These are phyloP conservation scores for Jacana jacana DNA, from an alignment of 2,113 vertebrate genomes.

Conservation along the genomic window DNA sequence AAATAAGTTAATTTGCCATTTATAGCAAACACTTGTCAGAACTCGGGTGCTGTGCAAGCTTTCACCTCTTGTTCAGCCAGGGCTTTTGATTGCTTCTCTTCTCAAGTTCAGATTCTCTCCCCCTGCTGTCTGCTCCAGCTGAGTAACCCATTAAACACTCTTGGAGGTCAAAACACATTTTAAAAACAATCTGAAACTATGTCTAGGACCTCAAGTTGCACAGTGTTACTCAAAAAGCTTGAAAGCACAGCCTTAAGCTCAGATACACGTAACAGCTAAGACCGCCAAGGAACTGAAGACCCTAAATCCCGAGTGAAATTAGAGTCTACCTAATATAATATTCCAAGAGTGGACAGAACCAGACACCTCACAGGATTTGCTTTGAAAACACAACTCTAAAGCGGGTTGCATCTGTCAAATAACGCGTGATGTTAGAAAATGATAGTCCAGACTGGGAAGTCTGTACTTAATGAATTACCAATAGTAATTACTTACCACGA, in stretches of 20 bases:
- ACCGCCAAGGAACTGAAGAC: neutral
- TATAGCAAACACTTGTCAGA: neutral
- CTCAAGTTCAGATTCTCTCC: neutral
- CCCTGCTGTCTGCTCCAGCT: rapidly evolving
- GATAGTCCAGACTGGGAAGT: neutral
- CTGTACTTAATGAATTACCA: neutral
- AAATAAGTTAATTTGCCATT: neutral
- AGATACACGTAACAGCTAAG: rapidly evolving
- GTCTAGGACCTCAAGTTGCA: neutral
- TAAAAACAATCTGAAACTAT: neutral
- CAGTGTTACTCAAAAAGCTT: neutral
- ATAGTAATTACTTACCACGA: neutral
- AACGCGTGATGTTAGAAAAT: neutral
- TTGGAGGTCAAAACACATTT: neutral
- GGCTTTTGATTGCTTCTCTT: neutral
- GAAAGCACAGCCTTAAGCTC: neutral
- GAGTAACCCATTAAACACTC: neutral
- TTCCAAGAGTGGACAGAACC: neutral
- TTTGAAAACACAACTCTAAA: neutral
- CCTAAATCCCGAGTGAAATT: neutral
- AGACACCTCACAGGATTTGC: neutral
- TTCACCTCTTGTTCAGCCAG: neutral
- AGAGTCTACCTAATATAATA: neutral
- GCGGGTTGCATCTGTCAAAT: neutral
- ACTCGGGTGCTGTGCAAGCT: neutral